Conservation (phyloP, 2,113 vertebrate genomes). For the Helogale parvula region DNA sequence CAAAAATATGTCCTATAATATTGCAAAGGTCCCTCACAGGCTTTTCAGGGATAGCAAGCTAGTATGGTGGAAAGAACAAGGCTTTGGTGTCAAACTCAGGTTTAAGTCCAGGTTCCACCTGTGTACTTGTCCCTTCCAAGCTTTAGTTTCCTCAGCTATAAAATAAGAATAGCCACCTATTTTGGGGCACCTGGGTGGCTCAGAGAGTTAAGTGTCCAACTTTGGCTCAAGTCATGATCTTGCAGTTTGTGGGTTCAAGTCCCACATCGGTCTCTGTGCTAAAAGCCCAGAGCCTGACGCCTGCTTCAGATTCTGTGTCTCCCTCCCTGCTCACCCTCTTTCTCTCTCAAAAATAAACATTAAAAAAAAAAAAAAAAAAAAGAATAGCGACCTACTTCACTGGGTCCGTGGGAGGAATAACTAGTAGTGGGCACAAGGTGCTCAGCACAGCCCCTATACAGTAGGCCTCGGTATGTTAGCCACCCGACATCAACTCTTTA, state of each 20-base stretch:
- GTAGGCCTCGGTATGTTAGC: constrained; percentile 24
- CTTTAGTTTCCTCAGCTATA: background rate
- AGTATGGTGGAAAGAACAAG: background rate
- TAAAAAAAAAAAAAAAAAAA: background rate
- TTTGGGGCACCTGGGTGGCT: background rate
- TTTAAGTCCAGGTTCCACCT: constrained; percentile 17
- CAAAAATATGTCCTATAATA: background rate
- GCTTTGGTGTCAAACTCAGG: background rate
- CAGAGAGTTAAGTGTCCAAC: background rate
- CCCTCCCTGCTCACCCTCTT: background rate
- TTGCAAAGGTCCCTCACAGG: background rate
- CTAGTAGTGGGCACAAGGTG: background rate
- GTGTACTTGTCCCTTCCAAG: background rate
- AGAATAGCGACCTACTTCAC: background rate
- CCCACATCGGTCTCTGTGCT: no score
- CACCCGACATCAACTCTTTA: constrained; percentile 13
- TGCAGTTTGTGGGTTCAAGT: no score
- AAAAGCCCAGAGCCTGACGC: no score
- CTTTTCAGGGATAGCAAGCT: constrained; percentile 29
- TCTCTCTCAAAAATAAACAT: background rate
- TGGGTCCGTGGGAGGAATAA: background rate
- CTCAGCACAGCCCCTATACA: background rate
- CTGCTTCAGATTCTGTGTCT: background rate
- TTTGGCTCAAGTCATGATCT: background rate
- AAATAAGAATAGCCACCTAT: constrained; percentile 10